These are phyloP conservation scores for Drosophila athabasca DNA, from an alignment of 1,140 invertebrate species.

Conservation along the genomic window DNA sequence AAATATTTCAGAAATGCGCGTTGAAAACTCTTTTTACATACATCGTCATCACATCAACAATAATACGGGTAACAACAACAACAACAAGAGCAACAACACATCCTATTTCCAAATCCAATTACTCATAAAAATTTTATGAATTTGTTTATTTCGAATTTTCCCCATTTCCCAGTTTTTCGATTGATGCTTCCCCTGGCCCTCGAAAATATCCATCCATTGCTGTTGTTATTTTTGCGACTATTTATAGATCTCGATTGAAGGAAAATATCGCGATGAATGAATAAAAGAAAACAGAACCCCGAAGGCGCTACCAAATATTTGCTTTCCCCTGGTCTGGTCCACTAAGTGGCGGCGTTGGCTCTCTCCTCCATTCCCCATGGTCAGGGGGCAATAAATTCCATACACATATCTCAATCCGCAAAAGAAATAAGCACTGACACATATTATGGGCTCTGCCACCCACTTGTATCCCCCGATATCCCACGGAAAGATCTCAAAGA, in stretches of 20 bases:
- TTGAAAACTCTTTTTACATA: conserved; percentile 36
- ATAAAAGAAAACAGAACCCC: conserved; percentile 48
- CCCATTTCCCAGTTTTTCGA: conserved; percentile 20
- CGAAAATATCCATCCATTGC: conserved; percentile 15
- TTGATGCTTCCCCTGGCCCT: conserved; percentile 28
- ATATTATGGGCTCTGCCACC: neutral
- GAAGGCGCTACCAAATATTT: conserved; percentile 25
- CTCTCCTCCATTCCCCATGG: conserved; percentile 13
- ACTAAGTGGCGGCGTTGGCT: neutral
- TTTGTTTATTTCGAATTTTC: conserved; percentile 71
- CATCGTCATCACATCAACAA: conserved; percentile 13
- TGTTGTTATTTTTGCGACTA: conserved; percentile 29
- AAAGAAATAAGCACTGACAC: conserved; percentile 6
- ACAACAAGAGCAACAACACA: conserved; percentile 12
- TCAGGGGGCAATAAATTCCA: conserved; percentile 17
- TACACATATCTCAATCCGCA: conserved; percentile 32
- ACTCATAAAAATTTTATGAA: conserved; percentile 78
- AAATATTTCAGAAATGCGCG: conserved; percentile 72
- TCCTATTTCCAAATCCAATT: conserved; percentile 60
- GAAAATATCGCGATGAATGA: conserved; percentile 57
- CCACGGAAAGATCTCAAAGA: conserved; percentile 11
- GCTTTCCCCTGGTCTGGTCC: conserved; percentile 1
- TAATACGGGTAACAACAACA: conserved; percentile 37
- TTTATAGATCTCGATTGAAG: conserved; percentile 44
- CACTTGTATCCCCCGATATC: conserved; percentile 13